A percentile compares a stretch with the other conserved stretches of the same genome.
Evolutionary conservation across 2,113 vertebrate species (phyloP).

Genomic region (Tiliqua scincoides): DNA sequence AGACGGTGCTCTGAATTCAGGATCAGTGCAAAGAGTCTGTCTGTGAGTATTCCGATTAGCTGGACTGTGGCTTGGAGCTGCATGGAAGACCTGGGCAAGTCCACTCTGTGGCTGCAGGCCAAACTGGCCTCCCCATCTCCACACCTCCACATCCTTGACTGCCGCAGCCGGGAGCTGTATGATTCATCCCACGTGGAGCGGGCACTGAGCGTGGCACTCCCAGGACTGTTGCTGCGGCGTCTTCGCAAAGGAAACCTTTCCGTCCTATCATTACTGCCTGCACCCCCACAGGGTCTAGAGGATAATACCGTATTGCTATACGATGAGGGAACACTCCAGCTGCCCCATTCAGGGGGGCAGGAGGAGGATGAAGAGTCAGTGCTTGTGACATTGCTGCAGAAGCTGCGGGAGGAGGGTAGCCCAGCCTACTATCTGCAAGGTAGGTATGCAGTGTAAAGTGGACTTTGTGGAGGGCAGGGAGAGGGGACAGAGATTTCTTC

Average conservation of each 20-base stretch:
- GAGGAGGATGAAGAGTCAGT: conserved; percentile 60
- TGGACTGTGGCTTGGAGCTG: not conserved
- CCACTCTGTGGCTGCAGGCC: conserved; percentile 67
- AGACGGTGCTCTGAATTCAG: not conserved
- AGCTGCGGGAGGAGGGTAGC: conserved; percentile 72
- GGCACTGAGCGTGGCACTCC: conserved; percentile 72
- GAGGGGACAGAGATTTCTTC: too few relatives aligned
- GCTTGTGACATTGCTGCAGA: conserved; percentile 67
- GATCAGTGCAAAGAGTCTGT: not conserved
- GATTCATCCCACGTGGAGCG: conserved; percentile 70
- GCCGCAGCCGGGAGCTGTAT: conserved; percentile 72
- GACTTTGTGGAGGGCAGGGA: not conserved
- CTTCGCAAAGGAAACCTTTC: conserved; percentile 70
- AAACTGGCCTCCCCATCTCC: conserved; percentile 64
- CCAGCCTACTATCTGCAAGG: conserved; percentile 73
- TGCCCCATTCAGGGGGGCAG: conserved; percentile 13
- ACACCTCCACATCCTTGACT: conserved; percentile 68
- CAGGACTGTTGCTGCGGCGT: conserved; percentile 71
- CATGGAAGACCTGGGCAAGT: conserved; percentile 72
- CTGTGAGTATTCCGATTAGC: not conserved
- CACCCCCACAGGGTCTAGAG: conserved; percentile 45
- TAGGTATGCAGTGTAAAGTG: conserved; percentile 24
- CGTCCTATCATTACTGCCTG: conserved; percentile 65
- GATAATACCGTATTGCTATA: conserved; percentile 65
- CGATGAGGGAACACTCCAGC: conserved; percentile 60